Base-by-base conservation (phyloP, 2,113 vertebrate species). In the Tupaia tana region DNA sequence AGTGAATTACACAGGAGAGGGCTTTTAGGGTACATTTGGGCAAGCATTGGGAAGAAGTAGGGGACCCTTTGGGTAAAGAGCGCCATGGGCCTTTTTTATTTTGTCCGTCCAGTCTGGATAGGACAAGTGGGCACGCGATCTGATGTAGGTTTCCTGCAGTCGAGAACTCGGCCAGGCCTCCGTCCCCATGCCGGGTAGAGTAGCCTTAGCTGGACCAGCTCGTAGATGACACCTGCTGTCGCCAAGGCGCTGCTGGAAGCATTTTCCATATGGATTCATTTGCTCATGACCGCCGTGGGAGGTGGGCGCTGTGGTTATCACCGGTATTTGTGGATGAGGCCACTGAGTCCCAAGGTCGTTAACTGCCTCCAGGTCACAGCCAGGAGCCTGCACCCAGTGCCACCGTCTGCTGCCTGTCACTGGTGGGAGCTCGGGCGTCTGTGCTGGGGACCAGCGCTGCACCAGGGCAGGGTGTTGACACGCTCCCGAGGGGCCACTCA, bases 1-100 rank as follows among this genome's bases (percentile, higher is more conserved):
- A 91, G 95, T 94, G 59, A 85, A 77, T 97, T 94, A 79, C 52
- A 70, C 61, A 31, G 85, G 82, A 56, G 73, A 29, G 75, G 86
- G 86, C 73, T 97, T 95, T 95, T 93, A 95, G 94, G 71, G 43
- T 64, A 25, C 19, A 0, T n/a, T 61, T 52, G 67, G 74, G 73
- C 66, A 20, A 1, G 27, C 90, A n/a, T 52, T 34, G 69, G 69
- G 31, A 54, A 88, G 89, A 24, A 59, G 74, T 25, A 5, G 52
- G 83, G 58, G 71, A 16, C 78, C 18, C 19, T 86, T 27, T 61
- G 61, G 52, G 43, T 25, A 15, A 54, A 61, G 73, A 22, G 9
- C n/a, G 54, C 43, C 2, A 0, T 9, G 31, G 73, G 71, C 80
- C 56, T 31, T 6, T 52, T 63, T 8, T 9, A 19, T n/a, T 34